Percentiles rank a stretch among this genome's conserved stretches.
These are phyloP conservation scores for Corvus cornix DNA, from an alignment of 2,113 vertebrate species.

Conservation along the genomic window DNA sequence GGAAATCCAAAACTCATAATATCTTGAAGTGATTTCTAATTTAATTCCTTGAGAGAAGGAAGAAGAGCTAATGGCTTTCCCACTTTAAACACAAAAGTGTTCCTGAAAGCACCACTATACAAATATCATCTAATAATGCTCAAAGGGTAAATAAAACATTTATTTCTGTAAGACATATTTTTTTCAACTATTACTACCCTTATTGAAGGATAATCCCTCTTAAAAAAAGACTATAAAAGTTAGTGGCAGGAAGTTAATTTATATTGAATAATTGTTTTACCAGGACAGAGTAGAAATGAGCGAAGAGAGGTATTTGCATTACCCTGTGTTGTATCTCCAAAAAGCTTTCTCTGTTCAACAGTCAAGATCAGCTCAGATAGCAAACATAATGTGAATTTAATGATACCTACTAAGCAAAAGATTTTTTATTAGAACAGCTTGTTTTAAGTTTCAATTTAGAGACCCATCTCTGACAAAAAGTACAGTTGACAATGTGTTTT, in stretches of 20 bases:
- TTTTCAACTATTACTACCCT: background rate
- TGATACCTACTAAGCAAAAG: background rate
- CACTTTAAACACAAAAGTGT: background rate
- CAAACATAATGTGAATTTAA: background rate
- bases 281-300: background rate
- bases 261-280: background rate
- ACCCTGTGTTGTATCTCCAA: background rate
- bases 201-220: slow-evolving; percentile 27
- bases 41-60: slow-evolving; percentile 7
- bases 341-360: background rate
- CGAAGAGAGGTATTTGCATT: background rate
- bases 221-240: slow-evolving; percentile 31
- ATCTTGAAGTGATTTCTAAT: slow-evolving; percentile 34
- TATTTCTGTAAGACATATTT: background rate
- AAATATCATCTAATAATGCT: slow-evolving; percentile 22
- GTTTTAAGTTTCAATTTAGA: background rate
- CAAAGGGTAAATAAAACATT: slow-evolving; percentile 45
- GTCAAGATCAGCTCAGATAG: background rate
- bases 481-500: background rate
- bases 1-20: background rate
- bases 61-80: slow-evolving; percentile 42
- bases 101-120: slow-evolving; percentile 13
- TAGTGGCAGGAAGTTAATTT: slow-evolving; percentile 31
- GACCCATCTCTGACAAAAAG: background rate
- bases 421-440: background rate